Conservation (phyloP, 2,113 vertebrate genomes). For the Setophaga petechia region DNA sequence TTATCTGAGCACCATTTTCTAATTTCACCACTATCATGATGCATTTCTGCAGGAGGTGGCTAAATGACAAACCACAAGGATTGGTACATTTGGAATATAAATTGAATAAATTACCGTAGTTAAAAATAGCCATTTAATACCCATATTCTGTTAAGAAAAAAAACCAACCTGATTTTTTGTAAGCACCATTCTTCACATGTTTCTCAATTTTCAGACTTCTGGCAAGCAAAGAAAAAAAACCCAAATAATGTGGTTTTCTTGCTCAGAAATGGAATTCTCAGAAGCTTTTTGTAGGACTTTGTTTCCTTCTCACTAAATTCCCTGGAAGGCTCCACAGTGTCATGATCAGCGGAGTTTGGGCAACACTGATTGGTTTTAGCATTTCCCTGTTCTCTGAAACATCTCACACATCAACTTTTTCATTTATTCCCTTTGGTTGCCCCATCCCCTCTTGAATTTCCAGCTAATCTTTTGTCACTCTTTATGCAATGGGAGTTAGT, state of each 20-base stretch:
- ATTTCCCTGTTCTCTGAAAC: background rate
- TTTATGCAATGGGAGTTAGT: too few relatives aligned
- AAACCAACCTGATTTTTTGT: background rate
- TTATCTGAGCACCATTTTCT: constrained; percentile 27
- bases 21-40: constrained; percentile 6
- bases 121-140: constrained; percentile 6
- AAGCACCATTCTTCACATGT: background rate
- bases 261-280: background rate
- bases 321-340: background rate
- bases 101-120: background rate
- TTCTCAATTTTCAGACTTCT: background rate
- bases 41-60: background rate
- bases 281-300: background rate
- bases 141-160: background rate
- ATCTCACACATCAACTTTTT: background rate
- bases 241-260: background rate
- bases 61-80: background rate
- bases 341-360: background rate
- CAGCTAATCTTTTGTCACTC: background rate
- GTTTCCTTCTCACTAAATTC: background rate
- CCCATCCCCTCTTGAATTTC: background rate
- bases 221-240: background rate
- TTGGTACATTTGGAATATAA: background rate
- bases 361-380: background rate
- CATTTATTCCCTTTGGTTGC: background rate